Base-by-base conservation (phyloP, 2,797 vertebrate species). In the Bucorvus abyssinicus region DNA sequence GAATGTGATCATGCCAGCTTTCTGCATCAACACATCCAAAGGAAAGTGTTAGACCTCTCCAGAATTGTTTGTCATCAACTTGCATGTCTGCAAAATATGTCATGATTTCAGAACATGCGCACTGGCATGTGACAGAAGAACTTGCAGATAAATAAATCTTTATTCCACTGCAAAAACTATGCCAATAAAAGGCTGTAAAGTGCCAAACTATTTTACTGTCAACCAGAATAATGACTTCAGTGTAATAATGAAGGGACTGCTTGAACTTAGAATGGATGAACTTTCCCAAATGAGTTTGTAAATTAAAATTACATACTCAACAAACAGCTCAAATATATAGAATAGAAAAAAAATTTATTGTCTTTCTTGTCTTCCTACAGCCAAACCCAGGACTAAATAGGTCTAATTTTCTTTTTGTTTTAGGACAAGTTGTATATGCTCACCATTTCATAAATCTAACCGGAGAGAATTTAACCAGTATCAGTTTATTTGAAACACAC, bases 391-490 rank as follows among this genome's bases (percentile, higher is more conserved):
- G 42, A 71, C n/a, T 94, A 86, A 97, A 40, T 34, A 68, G 26
- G n/a, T 83, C 23, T 91, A 14, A 53, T 85, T 83, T 80, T 78
- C 77, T 97, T 97, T 69, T 96, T 61, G 7, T 92, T 96, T 64
- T 97, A 99, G 99, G 99, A 97, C 99, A 99, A 98, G 98, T 99
- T 94, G 97, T 99, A 42, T 99, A 99, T 90, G 98, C 99, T 89
- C 98, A 99, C 97, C 98, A 98, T 97, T 99, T 99, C 98, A 98
- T 99, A 96, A 98, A 99, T 97, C 97, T 99, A 96, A 98, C 98
- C 0, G 99, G 99, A 93, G 98, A 99, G 97, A 99, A 98, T 95
- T 97, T 99, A 96, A 99, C 99, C 76, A 99, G 97, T 93, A 92
- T 96, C 95, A 99, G 99, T 96, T 98, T 99, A 90, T 99, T 99